phyloP scores from a whole-genome alignment of 2,888 invertebrate species.

The Gari tellinella region DNA sequence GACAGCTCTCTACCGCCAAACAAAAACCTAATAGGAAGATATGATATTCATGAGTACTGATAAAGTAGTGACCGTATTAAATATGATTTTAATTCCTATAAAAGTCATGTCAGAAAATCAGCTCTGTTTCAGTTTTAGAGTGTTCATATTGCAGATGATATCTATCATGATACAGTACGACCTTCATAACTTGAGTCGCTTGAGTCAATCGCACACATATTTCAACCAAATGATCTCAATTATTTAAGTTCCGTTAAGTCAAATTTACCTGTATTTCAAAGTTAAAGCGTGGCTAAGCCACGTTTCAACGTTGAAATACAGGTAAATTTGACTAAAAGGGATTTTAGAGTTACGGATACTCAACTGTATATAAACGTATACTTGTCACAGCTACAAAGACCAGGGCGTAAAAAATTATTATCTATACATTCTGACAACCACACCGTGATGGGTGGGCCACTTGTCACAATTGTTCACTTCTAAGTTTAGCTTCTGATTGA shows the following conservation, averaged over 20 bases:
- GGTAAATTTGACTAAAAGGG: no score
- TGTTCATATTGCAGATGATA: constrained; percentile 16
- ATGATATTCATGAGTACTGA: constrained; percentile 36
- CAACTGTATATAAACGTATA: constrained; percentile 26
- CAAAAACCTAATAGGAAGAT: constrained; percentile 24
- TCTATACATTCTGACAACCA: constrained; percentile 11
- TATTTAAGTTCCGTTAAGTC: no score
- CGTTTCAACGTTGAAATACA: no score
- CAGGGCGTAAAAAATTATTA: constrained; percentile 23
- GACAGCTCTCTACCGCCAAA: constrained; percentile 34
- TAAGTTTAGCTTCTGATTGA: no score
- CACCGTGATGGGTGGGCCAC: constrained; percentile 34
- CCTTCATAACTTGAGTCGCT: no score
- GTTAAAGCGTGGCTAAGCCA: no score
- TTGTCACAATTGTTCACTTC: no score
- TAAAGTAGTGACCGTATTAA: constrained; percentile 24
- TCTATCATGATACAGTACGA: constrained; percentile 29
- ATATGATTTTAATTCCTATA: constrained; percentile 45
- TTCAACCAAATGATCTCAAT: no score
- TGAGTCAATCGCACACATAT: no score
- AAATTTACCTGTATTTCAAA: no score
- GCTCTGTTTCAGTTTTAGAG: constrained; percentile 45
- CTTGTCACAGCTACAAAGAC: constrained; percentile 34
- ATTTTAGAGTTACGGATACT: no score
- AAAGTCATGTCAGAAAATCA: constrained; percentile 31